These are phyloP conservation scores for Hippocampus comes DNA, from an alignment of 2,113 vertebrate species.

Conservation along the genomic window DNA sequence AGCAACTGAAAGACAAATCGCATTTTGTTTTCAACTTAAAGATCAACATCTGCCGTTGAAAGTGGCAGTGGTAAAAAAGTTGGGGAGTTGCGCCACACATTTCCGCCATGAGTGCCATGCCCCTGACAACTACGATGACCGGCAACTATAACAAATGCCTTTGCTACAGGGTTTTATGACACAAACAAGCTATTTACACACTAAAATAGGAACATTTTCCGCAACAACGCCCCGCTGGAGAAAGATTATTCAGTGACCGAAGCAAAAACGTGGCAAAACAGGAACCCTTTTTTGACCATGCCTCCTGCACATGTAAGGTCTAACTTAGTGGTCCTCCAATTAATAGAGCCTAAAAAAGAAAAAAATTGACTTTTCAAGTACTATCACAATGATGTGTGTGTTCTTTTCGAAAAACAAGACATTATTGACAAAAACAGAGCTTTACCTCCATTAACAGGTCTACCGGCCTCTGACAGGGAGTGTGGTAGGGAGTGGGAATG, in stretches of 20 bases:
- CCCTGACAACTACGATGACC: too few relatives aligned
- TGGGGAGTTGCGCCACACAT: too few relatives aligned
- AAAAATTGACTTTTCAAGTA: too few relatives aligned
- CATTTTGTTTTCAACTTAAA: not conserved
- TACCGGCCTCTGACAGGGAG: constrained; percentile 58
- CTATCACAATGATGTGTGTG: too few relatives aligned
- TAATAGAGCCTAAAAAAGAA: too few relatives aligned
- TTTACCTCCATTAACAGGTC: constrained; percentile 74
- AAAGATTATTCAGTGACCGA: not conserved
- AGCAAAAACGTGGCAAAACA: not conserved
- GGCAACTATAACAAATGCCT: too few relatives aligned
- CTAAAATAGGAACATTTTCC: not conserved
- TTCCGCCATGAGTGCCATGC: too few relatives aligned
- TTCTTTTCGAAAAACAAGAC: not conserved
- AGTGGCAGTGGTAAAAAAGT: too few relatives aligned
- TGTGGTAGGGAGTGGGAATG: constrained; percentile 71
- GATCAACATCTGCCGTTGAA: too few relatives aligned
- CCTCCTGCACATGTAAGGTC: too few relatives aligned
- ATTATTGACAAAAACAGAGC: not conserved
- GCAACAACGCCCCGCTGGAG: not conserved
- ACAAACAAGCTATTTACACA: not conserved
- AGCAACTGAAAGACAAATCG: constrained; percentile 66
- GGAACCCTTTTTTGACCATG: too few relatives aligned
- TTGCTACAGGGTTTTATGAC: not conserved
- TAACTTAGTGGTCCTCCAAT: too few relatives aligned